Percentiles rank a stretch among this genome's conserved stretches.
Conservation (phyloP, 2,797 vertebrate species). For the Bovichtus variegatus region DNA sequence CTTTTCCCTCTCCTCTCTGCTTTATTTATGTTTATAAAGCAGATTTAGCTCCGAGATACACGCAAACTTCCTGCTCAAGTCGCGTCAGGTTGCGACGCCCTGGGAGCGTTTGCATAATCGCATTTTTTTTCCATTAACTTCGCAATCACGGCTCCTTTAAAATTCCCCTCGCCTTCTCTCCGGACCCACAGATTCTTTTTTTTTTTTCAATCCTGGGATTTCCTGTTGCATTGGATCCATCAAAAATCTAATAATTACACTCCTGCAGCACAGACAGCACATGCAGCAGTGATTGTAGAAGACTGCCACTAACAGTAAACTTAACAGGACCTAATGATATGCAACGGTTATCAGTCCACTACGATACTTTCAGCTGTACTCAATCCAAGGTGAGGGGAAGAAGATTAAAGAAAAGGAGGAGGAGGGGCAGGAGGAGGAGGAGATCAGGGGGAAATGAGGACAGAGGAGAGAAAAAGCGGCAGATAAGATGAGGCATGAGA, state of each 20-base stretch:
- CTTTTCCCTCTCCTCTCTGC: neutral
- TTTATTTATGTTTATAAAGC: neutral
- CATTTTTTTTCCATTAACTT: neutral
- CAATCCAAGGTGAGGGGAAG: slow-evolving; percentile 40
- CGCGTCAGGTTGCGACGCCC: neutral
- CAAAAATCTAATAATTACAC: slow-evolving; percentile 16
- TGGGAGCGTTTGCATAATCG: neutral
- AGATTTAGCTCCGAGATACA: neutral
- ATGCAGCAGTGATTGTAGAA: neutral
- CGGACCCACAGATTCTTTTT: neutral
- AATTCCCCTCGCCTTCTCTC: neutral
- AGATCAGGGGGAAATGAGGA: slow-evolving; percentile 19
- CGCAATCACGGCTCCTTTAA: neutral
- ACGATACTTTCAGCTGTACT: slow-evolving; percentile 25
- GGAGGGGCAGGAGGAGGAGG: slow-evolving; percentile 29
- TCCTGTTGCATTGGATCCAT: slow-evolving; percentile 1
- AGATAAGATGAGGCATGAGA: slow-evolving; percentile 44
- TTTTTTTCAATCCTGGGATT: neutral
- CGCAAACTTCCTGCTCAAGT: neutral
- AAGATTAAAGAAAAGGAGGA: slow-evolving; percentile 39
- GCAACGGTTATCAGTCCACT: slow-evolving; percentile 26
- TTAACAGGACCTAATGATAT: slow-evolving; percentile 27
- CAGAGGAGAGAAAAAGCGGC: slow-evolving; percentile 6
- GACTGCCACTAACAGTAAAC: slow-evolving; percentile 23
- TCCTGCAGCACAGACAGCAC: slow-evolving; percentile 6